Percentiles rank a stretch among this genome's conserved stretches.
These are phyloP conservation scores for Puntigrus tetrazona DNA, from an alignment of 2,113 vertebrate species.

Conservation along the genomic window DNA sequence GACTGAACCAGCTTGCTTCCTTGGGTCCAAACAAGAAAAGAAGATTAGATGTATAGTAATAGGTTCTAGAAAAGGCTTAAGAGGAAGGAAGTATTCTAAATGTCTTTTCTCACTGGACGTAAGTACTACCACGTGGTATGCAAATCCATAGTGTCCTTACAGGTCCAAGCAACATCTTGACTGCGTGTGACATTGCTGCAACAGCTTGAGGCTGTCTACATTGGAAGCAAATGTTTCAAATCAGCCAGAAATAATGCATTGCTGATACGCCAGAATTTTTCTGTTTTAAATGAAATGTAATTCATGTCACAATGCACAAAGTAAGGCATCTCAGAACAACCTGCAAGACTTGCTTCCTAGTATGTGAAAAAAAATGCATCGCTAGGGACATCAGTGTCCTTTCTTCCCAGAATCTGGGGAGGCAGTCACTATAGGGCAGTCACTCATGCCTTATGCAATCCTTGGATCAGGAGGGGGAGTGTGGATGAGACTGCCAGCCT, in stretches of 20 bases:
- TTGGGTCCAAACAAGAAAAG: not conserved
- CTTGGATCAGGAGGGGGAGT: not conserved
- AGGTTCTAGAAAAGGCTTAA: not conserved
- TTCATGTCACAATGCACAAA: too few species aligned
- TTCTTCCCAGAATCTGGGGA: not conserved
- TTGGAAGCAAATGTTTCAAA: too few species aligned
- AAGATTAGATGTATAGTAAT: not conserved
- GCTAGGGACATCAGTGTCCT: too few species aligned
- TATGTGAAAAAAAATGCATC: too few species aligned
- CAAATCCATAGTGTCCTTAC: not conserved
- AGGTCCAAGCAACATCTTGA: not conserved
- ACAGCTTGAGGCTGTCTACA: too few species aligned
- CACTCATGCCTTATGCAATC: not conserved
- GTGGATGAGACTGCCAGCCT: not conserved
- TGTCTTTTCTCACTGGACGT: not conserved
- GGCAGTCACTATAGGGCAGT: not conserved
- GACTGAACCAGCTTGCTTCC: not conserved
- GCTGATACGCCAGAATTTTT: too few species aligned
- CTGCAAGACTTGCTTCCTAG: not conserved
- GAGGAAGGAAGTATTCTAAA: not conserved
- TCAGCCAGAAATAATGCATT: too few species aligned
- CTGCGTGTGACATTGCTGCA: too few species aligned
- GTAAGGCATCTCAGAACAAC: not conserved
- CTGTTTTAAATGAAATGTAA: too few species aligned
- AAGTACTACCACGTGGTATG: not conserved